These are phyloP conservation scores for Semnornis frantzii DNA, from an alignment of 2,113 vertebrate genomes.

Conservation along the genomic window DNA sequence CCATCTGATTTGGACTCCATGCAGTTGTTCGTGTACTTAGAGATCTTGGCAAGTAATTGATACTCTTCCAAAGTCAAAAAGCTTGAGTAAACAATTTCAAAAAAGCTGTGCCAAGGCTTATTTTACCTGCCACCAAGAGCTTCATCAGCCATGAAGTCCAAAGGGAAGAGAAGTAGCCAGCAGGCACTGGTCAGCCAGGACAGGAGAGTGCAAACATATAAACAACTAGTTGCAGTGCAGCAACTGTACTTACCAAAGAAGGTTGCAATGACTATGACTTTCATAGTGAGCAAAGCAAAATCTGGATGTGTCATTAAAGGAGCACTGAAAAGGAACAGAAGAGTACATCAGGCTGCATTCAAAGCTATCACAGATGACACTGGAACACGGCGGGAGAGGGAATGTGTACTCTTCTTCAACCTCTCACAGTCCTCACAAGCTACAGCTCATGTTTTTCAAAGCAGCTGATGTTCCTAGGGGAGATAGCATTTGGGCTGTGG, in stretches of 20 bases:
- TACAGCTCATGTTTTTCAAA: not conserved
- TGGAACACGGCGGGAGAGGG: not conserved
- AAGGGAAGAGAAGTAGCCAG: not conserved
- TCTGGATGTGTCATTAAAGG: not conserved
- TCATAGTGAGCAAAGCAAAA: constrained; percentile 72
- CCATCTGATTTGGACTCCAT: not conserved
- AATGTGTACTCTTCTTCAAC: not conserved
- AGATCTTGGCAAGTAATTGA: not conserved
- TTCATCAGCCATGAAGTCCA: not conserved
- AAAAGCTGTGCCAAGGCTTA: not conserved
- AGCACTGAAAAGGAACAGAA: constrained; percentile 34
- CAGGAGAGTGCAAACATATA: not conserved
- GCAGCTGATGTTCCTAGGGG: not conserved
- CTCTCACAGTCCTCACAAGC: not conserved
- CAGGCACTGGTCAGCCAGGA: not conserved
- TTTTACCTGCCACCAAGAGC: not conserved
- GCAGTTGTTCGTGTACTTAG: not conserved
- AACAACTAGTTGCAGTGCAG: not conserved
- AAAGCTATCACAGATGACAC: not conserved
- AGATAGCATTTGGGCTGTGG: not conserved
- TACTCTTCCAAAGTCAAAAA: not conserved
- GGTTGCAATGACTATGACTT: constrained; percentile 63
- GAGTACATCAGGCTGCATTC: not conserved
- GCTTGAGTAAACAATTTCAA: accelerated
- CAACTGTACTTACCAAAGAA: constrained; percentile 74